Base-by-base conservation (phyloP, 2,113 vertebrate genomes). In the Laterallus jamaicensis region DNA sequence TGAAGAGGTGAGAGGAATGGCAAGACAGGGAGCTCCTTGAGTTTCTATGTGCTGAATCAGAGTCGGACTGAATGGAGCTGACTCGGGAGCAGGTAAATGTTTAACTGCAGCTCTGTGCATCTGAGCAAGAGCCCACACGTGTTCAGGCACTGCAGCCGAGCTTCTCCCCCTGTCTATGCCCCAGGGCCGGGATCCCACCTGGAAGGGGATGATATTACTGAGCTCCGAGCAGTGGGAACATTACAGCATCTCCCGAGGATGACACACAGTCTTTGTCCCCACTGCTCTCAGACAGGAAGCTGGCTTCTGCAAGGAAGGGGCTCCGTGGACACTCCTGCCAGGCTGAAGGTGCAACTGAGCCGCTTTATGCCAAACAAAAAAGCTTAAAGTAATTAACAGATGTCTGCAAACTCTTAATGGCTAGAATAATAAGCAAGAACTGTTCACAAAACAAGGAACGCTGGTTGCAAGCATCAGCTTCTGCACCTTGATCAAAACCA, bases 1-100 rank as follows among this genome's bases (percentile, higher is more conserved):
- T 0, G 0, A 63, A 71, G 24, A 28, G 15, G 44, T 0, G 1
- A 69, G 37, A 64, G 50, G 42, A 88, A 82, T 1, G 3, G 55
- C 42, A 39, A 25, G 47, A 60, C 12, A 12, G 44, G 83, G 69
- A 84, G 59, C 24, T 91, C 82, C 82, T 78, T 31, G 55, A 2
- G 2, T 62, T 78, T 63, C 19, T n/a, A 19, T 3, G 20, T 3
- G 20, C 70, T 84, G 87, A 86, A 75, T 75, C 83, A 77, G 12
- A 22, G 32, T 58, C 40, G 24, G 44, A 60, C 59, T 78, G 37
- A 67, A 40, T 17, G 5, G 31, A 44, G 47, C 58, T 74, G 86
- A 85, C 44, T 79, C 54, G 49, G 70, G 64, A 92, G 66, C 8
- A 0, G 75, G 86, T 71, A 26, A 89, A 90, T 74, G 37, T 91